Percentiles rank a stretch among this genome's conserved stretches.
phyloP scores from a whole-genome alignment of 1,140 invertebrate genomes.

The Oncopeltus fasciatus region DNA sequence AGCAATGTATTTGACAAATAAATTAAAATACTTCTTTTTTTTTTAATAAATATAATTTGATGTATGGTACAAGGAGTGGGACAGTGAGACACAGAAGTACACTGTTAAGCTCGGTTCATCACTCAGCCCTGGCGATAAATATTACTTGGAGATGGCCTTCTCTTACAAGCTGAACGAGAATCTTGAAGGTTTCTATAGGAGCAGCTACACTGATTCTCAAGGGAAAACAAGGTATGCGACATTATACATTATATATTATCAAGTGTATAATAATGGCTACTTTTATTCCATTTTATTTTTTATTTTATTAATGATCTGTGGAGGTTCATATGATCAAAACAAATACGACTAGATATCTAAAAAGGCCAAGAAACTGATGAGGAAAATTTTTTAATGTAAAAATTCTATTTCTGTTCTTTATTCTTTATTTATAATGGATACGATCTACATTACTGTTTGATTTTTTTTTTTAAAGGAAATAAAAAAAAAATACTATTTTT shows the following conservation, averaged over 20 bases:
- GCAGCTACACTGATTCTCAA: background rate
- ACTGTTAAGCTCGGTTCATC: background rate
- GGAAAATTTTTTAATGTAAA: background rate
- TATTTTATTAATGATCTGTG: too few species aligned
- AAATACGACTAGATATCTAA: background rate
- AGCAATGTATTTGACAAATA: too few species aligned
- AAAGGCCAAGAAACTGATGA: background rate
- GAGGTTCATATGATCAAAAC: too few species aligned
- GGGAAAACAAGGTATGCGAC: background rate
- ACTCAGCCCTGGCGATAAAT: background rate
- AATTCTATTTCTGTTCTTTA: background rate
- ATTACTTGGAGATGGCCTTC: background rate
- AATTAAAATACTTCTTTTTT: too few species aligned
- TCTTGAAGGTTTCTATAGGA: conserved; percentile 1
- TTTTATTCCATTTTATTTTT: too few species aligned
- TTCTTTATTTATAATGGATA: background rate
- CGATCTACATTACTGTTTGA: background rate
- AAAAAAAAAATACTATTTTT: background rate
- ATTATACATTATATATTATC: too few species aligned
- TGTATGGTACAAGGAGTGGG: background rate
- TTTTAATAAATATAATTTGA: too few species aligned
- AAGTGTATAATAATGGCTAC: too few species aligned
- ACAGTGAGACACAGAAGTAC: background rate
- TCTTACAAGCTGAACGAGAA: background rate
- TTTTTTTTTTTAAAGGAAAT: background rate